phyloP scores from a whole-genome alignment of 2,113 vertebrate genomes.

The Nyctibius bracteatus region DNA sequence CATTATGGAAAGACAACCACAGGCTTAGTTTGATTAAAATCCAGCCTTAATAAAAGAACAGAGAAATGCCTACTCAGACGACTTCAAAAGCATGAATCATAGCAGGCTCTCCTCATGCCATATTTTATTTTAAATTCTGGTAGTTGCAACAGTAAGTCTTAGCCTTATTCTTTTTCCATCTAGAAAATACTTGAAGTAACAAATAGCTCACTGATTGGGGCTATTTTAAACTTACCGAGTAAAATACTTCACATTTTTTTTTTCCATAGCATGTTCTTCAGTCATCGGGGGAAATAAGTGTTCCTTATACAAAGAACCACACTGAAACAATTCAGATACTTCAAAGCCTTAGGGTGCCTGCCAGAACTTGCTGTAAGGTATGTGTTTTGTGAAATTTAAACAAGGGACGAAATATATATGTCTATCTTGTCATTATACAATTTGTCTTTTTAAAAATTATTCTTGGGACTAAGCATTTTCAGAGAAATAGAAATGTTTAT shows the following conservation, averaged over 20 bases:
- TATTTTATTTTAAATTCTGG: slow-evolving; percentile 60
- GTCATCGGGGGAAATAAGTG: slow-evolving; percentile 43
- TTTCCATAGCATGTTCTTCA: slow-evolving; percentile 25
- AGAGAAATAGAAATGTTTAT: neutral
- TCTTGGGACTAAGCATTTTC: slow-evolving; percentile 3
- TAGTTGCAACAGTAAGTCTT: slow-evolving; percentile 36
- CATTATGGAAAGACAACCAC: neutral
- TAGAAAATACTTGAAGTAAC: slow-evolving; percentile 58
- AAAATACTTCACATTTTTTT: slow-evolving; percentile 60
- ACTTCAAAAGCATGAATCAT: neutral
- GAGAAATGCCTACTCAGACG: slow-evolving; percentile 4
- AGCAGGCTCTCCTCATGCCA: neutral
- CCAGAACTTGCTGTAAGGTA: slow-evolving; percentile 5
- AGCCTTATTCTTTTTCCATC: slow-evolving; percentile 37
- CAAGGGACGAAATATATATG: neutral
- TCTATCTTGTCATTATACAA: neutral
- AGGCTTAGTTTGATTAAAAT: neutral
- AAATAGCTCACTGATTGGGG: slow-evolving; percentile 55
- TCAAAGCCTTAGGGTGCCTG: slow-evolving; percentile 35
- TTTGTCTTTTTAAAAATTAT: slow-evolving; percentile 18
- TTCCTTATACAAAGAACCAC: slow-evolving; percentile 41
- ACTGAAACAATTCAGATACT: slow-evolving; percentile 41
- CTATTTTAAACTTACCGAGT: slow-evolving; percentile 64
- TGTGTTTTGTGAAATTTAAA: slow-evolving; percentile 34
- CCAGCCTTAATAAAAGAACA: neutral